phyloP scores from a whole-genome alignment of 2,888 invertebrate species.

The Cephus runcator region DNA sequence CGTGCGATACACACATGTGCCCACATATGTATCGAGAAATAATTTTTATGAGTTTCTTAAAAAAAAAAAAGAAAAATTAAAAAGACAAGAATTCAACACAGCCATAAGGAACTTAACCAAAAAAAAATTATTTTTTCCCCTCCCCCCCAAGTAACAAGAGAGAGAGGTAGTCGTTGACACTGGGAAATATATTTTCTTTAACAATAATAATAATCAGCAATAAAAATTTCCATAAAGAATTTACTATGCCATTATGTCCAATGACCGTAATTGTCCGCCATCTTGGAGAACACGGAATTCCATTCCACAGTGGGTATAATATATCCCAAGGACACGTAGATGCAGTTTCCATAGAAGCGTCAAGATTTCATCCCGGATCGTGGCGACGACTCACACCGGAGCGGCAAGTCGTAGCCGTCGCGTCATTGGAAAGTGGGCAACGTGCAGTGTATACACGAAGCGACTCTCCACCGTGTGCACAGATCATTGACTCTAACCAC shows the following conservation, averaged over 20 bases:
- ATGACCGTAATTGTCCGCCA: background rate
- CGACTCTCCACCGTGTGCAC: conserved; percentile 43
- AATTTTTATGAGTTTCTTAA: conserved; percentile 35
- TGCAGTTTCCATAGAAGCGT: conserved; percentile 5
- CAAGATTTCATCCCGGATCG: conserved; percentile 13
- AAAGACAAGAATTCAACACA: background rate
- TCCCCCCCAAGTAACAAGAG: background rate
- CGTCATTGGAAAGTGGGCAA: conserved; percentile 43
- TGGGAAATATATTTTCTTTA: background rate
- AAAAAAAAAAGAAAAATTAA: background rate
- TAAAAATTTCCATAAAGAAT: background rate
- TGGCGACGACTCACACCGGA: conserved; percentile 4
- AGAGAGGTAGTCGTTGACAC: background rate
- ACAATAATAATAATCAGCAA: background rate
- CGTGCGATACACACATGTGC: conserved; percentile 23
- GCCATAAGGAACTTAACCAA: background rate
- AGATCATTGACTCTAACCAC: conserved; percentile 50
- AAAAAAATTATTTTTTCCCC: background rate
- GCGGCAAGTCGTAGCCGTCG: conserved; percentile 21
- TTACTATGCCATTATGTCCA: background rate
- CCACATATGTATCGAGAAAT: conserved; percentile 31
- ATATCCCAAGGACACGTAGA: background rate
- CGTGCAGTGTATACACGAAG: conserved; percentile 36
- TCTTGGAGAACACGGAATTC: background rate
- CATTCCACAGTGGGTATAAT: background rate